These are phyloP conservation scores for Gracilinanus agilis DNA, from an alignment of 2,113 vertebrate genomes.

Conservation along the genomic window DNA sequence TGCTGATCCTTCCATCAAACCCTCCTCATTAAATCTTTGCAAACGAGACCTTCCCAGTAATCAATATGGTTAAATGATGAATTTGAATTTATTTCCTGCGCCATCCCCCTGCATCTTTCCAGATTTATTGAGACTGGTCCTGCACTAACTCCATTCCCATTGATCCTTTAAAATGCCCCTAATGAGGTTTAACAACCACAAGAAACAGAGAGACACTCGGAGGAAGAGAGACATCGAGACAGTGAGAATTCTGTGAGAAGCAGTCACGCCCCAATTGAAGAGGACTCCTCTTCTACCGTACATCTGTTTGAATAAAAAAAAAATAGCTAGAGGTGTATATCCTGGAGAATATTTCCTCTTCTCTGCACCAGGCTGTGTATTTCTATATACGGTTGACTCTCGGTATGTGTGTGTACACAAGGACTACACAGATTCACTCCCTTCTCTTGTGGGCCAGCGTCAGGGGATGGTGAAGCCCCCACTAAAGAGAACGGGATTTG, in stretches of 20 bases:
- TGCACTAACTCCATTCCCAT: conserved; percentile 45
- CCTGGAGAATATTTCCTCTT: neutral
- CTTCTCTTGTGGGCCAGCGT: neutral
- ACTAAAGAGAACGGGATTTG: neutral
- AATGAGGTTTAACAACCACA: conserved; percentile 56
- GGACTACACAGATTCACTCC: neutral
- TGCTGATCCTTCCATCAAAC: neutral
- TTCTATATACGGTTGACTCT: neutral
- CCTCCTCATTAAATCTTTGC: conserved; percentile 17
- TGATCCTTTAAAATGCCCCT: conserved; percentile 47
- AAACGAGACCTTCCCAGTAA: conserved; percentile 45
- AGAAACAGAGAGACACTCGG: conserved; percentile 33
- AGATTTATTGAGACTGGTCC: conserved; percentile 65
- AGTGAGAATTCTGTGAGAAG: neutral
- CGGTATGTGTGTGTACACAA: neutral
- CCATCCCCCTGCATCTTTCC: conserved; percentile 55
- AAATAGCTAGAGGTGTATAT: neutral
- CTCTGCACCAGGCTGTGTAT: neutral
- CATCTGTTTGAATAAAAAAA: conserved; percentile 58
- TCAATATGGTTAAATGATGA: conserved; percentile 62
- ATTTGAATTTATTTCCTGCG: conserved; percentile 62
- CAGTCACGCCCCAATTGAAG: neutral
- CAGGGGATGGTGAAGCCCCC: neutral
- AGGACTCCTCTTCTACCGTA: conserved; percentile 41
- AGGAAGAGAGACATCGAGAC: neutral